These are phyloP conservation scores for Carassius auratus DNA, from an alignment of 2,113 vertebrate species.

Conservation along the genomic window DNA sequence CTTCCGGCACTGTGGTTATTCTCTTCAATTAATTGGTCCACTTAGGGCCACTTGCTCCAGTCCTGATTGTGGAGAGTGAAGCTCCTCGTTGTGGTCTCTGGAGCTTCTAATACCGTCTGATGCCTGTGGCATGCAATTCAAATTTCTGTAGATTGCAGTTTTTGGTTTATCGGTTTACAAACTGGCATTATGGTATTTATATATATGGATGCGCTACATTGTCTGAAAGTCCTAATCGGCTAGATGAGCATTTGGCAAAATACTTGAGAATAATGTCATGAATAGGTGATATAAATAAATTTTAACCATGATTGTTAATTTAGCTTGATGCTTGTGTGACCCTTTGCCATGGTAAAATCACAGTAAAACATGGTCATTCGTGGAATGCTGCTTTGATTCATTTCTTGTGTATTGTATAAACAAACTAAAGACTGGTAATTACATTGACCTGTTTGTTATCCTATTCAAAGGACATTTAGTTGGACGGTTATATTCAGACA, in stretches of 20 bases:
- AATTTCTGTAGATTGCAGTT: background rate
- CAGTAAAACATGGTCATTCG: background rate
- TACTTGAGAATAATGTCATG: too few relatives aligned
- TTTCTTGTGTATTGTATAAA: background rate
- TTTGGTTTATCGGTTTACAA: constrained; percentile 10
- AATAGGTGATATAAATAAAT: too few relatives aligned
- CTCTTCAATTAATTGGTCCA: constrained; percentile 11
- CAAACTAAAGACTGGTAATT: background rate
- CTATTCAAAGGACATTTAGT: background rate
- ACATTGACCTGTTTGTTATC: background rate
- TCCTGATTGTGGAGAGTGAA: constrained; percentile 22
- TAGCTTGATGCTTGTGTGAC: background rate
- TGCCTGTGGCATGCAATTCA: background rate
- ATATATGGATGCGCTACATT: background rate
- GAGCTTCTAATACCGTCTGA: background rate
- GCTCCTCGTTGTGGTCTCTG: background rate
- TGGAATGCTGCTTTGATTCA: background rate
- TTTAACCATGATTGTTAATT: too few relatives aligned
- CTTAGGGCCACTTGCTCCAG: constrained; percentile 14
- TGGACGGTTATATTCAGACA: background rate
- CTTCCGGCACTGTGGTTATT: constrained; percentile 20
- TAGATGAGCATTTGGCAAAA: background rate
- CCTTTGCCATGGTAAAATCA: background rate
- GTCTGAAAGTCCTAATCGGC: background rate
- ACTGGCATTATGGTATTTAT: background rate